Conservation (phyloP, 2,113 vertebrate genomes). For the Salvelinus fontinalis region DNA sequence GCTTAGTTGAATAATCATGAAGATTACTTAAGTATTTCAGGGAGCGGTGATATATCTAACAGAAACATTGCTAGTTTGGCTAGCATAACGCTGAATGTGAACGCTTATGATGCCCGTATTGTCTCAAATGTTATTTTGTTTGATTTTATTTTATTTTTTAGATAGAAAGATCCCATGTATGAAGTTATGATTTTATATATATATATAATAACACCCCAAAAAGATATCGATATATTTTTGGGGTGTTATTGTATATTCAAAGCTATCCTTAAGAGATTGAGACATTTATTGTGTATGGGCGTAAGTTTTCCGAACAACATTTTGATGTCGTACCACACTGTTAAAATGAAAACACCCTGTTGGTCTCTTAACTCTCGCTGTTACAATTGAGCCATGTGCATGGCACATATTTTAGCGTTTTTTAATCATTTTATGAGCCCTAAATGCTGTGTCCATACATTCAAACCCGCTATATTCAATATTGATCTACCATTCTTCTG, state of each 20-base stretch:
- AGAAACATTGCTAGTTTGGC: constrained; percentile 43
- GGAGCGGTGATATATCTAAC: constrained; percentile 73
- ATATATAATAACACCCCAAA: too few relatives aligned
- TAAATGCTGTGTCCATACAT: constrained; percentile 30
- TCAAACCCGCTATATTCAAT: constrained; percentile 19
- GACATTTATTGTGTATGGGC: constrained; percentile 14
- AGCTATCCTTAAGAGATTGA: constrained; percentile 18
- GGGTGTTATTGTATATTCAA: constrained; percentile 25
- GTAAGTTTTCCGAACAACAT: constrained; percentile 1
- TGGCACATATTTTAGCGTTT: neutral
- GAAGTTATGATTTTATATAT: constrained; percentile 20
- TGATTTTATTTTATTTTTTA: neutral
- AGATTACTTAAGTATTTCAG: constrained; percentile 71
- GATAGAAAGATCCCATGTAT: constrained; percentile 29
- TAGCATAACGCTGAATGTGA: constrained; percentile 54
- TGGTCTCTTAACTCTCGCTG: constrained; percentile 22
- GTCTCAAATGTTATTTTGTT: constrained; percentile 23
- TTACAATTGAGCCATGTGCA: constrained; percentile 35
- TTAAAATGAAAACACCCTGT: constrained; percentile 12
- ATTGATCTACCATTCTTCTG: constrained; percentile 30
- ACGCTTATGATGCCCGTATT: constrained; percentile 34
- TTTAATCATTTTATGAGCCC: constrained; percentile 23
- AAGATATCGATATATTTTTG: neutral
- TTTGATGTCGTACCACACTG: constrained; percentile 22
- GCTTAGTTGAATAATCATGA: constrained; percentile 67